phyloP scores from a whole-genome alignment of 1,140 invertebrate species.

The Leptinotarsa defecta region DNA sequence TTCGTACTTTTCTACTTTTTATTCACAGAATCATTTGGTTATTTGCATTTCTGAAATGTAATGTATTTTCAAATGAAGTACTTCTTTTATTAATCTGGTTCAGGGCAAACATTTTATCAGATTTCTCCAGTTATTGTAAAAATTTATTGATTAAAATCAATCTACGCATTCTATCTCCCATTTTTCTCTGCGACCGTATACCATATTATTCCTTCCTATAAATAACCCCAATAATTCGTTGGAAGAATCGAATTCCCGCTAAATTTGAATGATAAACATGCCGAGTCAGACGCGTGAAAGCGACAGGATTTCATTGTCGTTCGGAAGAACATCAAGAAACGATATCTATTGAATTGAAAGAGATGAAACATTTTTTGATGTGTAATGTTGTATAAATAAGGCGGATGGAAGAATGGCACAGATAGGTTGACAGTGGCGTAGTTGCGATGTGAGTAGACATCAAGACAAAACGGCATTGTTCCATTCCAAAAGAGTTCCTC shows the following conservation, averaged over 20 bases:
- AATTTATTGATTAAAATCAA: too few relatives aligned
- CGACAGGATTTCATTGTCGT: conserved; percentile 21
- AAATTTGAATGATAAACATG: conserved; percentile 20
- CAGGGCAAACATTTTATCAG: too few relatives aligned
- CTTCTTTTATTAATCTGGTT: too few relatives aligned
- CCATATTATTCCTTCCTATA: neutral
- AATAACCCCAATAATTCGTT: conserved; percentile 1
- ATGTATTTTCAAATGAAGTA: too few relatives aligned
- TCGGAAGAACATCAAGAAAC: conserved; percentile 21
- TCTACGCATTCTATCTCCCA: too few relatives aligned
- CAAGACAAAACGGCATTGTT: too few relatives aligned
- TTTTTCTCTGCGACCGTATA: too few relatives aligned
- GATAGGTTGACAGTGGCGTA: neutral
- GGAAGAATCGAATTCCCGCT: conserved; percentile 12
- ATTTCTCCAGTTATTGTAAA: too few relatives aligned
- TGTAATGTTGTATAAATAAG: conserved; percentile 24
- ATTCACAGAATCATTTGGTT: too few relatives aligned
- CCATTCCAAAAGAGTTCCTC: too few relatives aligned
- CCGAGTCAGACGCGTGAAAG: conserved; percentile 18
- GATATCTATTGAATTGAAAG: conserved; percentile 22
- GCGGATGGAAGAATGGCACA: conserved; percentile 7
- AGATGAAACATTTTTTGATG: conserved; percentile 23
- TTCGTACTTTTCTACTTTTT: too few relatives aligned
- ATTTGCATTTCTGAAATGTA: too few relatives aligned
- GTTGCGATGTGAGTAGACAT: neutral